These are phyloP conservation scores for Chaitophorus viminalis DNA, from an alignment of 2,888 invertebrate species.

Conservation along the genomic window DNA sequence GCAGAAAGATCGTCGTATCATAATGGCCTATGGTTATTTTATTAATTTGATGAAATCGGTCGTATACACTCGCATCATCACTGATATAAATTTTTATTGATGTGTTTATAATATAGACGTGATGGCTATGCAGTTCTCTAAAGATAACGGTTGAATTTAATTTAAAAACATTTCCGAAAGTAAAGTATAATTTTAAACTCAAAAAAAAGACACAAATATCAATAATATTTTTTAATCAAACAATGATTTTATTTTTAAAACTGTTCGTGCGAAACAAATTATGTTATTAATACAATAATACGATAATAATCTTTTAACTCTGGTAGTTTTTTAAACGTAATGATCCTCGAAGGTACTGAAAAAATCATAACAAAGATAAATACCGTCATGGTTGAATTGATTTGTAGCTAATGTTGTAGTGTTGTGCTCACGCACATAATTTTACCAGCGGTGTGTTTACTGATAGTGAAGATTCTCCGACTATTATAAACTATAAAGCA, in stretches of 20 bases:
- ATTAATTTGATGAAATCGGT: neutral
- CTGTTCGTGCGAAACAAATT: conserved; percentile 38
- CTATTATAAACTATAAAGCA: neutral
- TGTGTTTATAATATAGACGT: neutral
- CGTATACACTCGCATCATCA: too few relatives aligned
- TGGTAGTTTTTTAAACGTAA: conserved; percentile 8
- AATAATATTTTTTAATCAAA: neutral
- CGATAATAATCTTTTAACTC: conserved; percentile 23
- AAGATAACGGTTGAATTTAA: neutral
- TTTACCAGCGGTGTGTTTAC: neutral
- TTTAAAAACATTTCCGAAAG: neutral
- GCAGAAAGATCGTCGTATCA: neutral
- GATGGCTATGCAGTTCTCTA: neutral
- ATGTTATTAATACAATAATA: neutral
- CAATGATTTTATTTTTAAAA: conserved; percentile 26
- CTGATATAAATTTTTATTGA: neutral
- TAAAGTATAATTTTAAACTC: neutral
- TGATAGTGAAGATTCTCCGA: neutral
- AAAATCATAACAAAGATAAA: conserved; percentile 50
- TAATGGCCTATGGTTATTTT: neutral
- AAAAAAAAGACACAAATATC: neutral
- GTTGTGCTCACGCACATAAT: neutral
- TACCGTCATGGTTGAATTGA: conserved; percentile 25
- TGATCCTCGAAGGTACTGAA: conserved; percentile 3
- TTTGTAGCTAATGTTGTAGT: conserved; percentile 6